Percentiles rank a stretch among this genome's conserved stretches.
These are phyloP conservation scores for Pipra filicauda DNA, from an alignment of 2,113 vertebrate species.

Conservation along the genomic window DNA sequence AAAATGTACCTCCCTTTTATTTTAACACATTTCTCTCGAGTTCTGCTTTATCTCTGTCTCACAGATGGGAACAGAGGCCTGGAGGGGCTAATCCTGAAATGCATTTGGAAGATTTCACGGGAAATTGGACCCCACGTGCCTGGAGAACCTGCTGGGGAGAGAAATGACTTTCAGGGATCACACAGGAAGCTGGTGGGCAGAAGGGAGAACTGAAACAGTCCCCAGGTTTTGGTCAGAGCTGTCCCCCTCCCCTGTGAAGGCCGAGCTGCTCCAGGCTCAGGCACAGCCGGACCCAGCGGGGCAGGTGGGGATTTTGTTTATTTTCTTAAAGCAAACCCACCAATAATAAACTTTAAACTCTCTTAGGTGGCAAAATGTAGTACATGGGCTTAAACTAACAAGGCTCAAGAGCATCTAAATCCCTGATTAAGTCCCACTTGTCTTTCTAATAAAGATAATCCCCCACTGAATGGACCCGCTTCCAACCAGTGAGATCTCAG, in stretches of 20 bases:
- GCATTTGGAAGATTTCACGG: neutral
- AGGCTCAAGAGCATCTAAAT: neutral
- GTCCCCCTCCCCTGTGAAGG: neutral
- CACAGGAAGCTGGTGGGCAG: neutral
- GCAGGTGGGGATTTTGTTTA: neutral
- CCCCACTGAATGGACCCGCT: neutral
- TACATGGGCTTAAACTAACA: neutral
- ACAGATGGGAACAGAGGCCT: neutral
- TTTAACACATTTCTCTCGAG: neutral
- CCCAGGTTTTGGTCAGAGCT: neutral
- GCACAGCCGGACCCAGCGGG: neutral
- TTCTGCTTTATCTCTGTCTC: neutral
- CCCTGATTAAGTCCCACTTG: neutral
- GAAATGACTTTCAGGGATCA: neutral
- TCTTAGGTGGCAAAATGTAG: neutral
- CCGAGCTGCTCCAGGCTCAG: accelerated
- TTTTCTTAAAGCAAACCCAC: neutral
- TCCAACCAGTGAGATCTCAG: neutral
- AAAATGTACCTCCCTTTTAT: neutral
- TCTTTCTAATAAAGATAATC: neutral
- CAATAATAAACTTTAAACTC: neutral
- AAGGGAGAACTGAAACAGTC: neutral
- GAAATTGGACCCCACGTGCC: neutral
- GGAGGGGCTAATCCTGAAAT: neutral
- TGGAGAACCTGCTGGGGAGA: neutral